These are phyloP conservation scores for Tenthredo notha DNA, from an alignment of 2,888 invertebrate genomes.

Conservation along the genomic window DNA sequence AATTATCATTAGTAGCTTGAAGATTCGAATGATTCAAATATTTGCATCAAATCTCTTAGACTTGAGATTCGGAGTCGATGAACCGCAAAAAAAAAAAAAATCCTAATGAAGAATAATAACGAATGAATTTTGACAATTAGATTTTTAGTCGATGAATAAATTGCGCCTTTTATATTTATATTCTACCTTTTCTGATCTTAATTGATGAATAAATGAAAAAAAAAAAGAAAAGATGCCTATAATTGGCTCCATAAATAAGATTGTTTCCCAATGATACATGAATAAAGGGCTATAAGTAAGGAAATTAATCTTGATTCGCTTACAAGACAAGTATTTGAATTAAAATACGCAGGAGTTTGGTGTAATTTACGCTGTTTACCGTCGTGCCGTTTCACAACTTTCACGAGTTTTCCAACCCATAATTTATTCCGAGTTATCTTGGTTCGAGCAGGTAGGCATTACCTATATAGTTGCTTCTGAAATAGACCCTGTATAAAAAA, in stretches of 20 bases:
- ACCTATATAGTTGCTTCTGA: not conserved
- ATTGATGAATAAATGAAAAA: too few species aligned
- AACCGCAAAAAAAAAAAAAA: not conserved
- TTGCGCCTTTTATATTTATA: too few species aligned
- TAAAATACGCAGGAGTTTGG: not conserved
- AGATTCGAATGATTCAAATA: too few species aligned
- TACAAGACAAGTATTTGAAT: not conserved
- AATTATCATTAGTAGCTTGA: too few species aligned
- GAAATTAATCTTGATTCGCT: not conserved
- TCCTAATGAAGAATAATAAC: too few species aligned
- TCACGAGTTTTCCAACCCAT: not conserved
- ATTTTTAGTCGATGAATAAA: too few species aligned
- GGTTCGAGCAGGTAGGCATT: not conserved
- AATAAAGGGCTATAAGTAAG: not conserved
- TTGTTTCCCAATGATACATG: not conserved
- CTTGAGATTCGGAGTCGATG: not conserved
- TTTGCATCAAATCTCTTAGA: not conserved
- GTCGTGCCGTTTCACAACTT: not conserved
- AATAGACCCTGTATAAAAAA: not conserved
- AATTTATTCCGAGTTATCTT: slow-evolving; percentile 24
- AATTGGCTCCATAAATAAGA: not conserved
- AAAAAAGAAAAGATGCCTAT: not conserved
- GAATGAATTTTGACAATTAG: too few species aligned
- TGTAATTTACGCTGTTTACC: slow-evolving; percentile 1
- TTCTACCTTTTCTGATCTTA: too few species aligned